Conservation (phyloP, 2,888 invertebrate genomes). For the Gymnosoma rotundatum region DNA sequence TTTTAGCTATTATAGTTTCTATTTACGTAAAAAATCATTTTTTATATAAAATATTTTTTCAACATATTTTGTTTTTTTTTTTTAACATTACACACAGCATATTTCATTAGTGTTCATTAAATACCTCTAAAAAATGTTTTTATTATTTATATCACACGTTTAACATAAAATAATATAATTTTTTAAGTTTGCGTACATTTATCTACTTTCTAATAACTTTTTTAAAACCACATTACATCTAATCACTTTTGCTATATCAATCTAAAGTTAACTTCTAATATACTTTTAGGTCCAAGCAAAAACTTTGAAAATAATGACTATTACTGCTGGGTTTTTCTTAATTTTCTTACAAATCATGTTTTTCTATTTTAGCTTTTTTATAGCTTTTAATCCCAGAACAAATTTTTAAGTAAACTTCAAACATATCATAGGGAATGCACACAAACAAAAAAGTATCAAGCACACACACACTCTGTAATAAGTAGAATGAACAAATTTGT, state of each 20-base stretch:
- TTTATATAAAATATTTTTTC: no score
- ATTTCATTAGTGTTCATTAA: no score
- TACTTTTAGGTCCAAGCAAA: neutral
- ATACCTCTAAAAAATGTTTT: no score
- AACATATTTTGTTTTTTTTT: no score
- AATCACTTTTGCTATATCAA: slow-evolving; percentile 63
- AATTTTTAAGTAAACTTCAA: slow-evolving; percentile 67
- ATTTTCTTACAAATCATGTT: slow-evolving; percentile 27
- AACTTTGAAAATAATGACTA: neutral
- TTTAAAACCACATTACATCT: slow-evolving; percentile 46
- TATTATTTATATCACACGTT: no score
- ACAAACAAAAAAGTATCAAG: slow-evolving; percentile 17
- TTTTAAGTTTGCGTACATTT: neutral
- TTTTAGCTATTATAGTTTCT: no score
- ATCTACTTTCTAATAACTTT: slow-evolving; percentile 20
- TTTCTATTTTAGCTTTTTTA: neutral
- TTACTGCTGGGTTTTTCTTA: slow-evolving; percentile 11
- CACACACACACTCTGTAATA: slow-evolving; percentile 26
- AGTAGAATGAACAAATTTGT: slow-evolving; percentile 40
- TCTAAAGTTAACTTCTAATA: slow-evolving; percentile 36
- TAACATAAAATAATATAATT: no score
- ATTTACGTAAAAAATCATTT: no score
- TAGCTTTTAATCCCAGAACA: slow-evolving; percentile 64
- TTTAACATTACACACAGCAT: no score
- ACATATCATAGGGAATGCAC: slow-evolving; percentile 52